A percentile compares a stretch with the other conserved stretches of the same genome.
These are phyloP conservation scores for Drosophila maculinotata DNA, from an alignment of 2,888 invertebrate genomes.

Conservation along the genomic window DNA sequence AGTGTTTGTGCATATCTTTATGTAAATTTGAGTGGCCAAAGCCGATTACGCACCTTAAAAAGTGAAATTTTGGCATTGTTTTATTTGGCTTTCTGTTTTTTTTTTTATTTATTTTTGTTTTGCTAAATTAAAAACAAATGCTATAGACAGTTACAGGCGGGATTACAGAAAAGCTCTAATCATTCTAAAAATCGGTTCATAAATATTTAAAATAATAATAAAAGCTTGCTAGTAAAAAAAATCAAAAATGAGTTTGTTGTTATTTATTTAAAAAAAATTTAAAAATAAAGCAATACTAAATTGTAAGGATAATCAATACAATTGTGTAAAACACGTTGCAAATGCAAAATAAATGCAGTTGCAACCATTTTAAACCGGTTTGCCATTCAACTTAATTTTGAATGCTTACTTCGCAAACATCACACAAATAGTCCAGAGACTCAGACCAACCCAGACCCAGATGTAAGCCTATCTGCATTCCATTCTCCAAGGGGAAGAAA, in stretches of 20 bases:
- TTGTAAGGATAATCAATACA: not conserved
- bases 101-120: constrained; percentile 1
- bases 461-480: constrained; percentile 37
- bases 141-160: too few relatives aligned
- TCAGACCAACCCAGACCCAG: constrained; percentile 10
- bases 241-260: too few relatives aligned
- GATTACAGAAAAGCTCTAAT: too few relatives aligned
- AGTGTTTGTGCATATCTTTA: constrained; percentile 25
- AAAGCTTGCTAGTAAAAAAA: too few relatives aligned
- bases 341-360: constrained; percentile 1
- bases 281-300: not conserved
- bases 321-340: not conserved
- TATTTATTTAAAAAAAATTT: not conserved
- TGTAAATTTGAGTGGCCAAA: constrained; percentile 51
- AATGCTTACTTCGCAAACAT: too few relatives aligned
- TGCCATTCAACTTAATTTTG: not conserved
- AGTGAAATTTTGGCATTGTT: constrained; percentile 75
- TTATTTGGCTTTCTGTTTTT: constrained; percentile 53
- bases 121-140: constrained; percentile 14
- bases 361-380: constrained; percentile 13
- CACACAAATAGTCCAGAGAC: constrained; percentile 10
- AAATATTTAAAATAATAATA: too few relatives aligned
- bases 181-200: too few relatives aligned
- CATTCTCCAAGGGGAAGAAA: constrained; percentile 29
- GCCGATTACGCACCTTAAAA: constrained; percentile 81